Evolutionary conservation across 2,888 invertebrate genomes (phyloP), one percentile per base, ranked within the genome.

Genomic region (Eilema griseolum): DNA sequence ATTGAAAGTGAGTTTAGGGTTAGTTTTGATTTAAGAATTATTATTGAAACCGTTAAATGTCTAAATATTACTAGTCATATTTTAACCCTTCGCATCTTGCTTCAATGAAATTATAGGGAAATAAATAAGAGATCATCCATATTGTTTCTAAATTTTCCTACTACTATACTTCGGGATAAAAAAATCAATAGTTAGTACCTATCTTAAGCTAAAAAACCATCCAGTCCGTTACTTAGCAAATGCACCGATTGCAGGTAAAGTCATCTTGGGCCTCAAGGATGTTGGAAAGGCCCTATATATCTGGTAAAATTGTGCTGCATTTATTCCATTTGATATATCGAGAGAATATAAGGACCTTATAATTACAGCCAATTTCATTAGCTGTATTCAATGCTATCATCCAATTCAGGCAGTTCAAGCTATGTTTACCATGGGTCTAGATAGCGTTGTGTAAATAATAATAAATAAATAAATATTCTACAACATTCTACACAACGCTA

Each of bases 1-100:
- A 80, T 82, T 78, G 76, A 75, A 79, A 70, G 61, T 66, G 70
- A 33, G 64, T 65, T 52, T 73, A 63, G 68, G 72, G 72, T 73
- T n/a, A n/a, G n/a, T n/a, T n/a, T 33, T 69, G 69, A 73, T 68
- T 75, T 68, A 59, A 56, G 52, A 14, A 56, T 72, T 73, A 69
- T 79, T 72, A 46, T 74, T 56, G 7, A 52, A 73, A 59, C 12
- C n/a, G n/a, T 56, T 23, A 26, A 12, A 5, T 4, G 26, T 46
- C 20, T 46, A 11, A 28, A 12, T 0, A 46, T 12, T 1, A 62
- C 23, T 37, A 8, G 10, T 62, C 8, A 46, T 52, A 52, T 52
- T 20, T n/a, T n/a, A n/a, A 52, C 2, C n/a, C 10, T 10, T 52
- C 10, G 4, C 52, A 52, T 0, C 52, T 52, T 52, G 46, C 4